Evolutionary conservation across 2,113 vertebrate genomes (phyloP).

Genomic region (Morone saxatilis): DNA sequence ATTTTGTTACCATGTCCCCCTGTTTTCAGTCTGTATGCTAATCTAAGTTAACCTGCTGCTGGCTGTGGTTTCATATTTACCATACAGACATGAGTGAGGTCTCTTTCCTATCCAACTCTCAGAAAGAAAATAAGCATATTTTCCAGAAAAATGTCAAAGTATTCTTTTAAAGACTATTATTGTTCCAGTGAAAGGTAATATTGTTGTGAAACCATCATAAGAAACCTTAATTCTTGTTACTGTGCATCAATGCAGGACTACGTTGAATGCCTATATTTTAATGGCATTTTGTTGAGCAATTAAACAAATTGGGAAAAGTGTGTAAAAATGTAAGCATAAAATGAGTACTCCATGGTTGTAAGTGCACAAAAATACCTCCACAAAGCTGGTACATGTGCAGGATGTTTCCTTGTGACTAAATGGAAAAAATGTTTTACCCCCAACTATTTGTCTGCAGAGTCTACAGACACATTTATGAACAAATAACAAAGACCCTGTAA

Average conservation of each 20-base stretch:
- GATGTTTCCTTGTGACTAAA: constrained; percentile 3
- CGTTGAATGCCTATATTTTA: background rate
- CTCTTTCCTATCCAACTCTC: background rate
- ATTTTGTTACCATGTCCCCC: background rate
- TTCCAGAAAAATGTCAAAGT: background rate
- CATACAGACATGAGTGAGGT: background rate
- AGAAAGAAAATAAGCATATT: background rate
- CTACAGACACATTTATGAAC: constrained; percentile 1
- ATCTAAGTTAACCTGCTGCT: background rate
- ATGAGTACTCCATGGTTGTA: background rate
- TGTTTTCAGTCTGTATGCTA: background rate
- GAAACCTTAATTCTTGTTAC: background rate
- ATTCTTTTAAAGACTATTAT: background rate
- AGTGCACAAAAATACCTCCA: background rate
- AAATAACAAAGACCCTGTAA: constrained; percentile 24
- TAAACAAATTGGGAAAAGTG: background rate
- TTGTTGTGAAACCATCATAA: background rate
- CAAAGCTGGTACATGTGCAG: background rate
- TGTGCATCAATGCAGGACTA: background rate
- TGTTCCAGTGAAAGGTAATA: background rate
- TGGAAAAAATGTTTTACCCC: background rate
- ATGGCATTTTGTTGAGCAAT: background rate
- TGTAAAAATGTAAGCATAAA: background rate
- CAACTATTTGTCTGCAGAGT: background rate
- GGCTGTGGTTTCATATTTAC: background rate